Base-by-base conservation (phyloP, 2,888 invertebrate genomes). In the Dasysyrphus tricinctus region DNA sequence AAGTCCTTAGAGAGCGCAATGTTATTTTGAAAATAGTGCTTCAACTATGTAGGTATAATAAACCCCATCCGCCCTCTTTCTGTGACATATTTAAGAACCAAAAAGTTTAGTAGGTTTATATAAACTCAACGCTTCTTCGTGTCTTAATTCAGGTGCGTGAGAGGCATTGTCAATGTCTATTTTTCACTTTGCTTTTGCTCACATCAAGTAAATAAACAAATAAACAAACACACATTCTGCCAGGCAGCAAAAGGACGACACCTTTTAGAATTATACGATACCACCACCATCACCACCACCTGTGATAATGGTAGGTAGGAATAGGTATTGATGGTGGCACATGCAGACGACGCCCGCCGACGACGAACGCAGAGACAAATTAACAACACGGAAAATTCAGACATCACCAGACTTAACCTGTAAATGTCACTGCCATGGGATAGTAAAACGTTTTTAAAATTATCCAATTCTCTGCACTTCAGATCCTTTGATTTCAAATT, bases 401-500 rank as follows among this genome's bases (percentile, higher is more conserved):
- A 73, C 44, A 70, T 39, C 59, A 61, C 12, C 61, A 42, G 59
- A 74, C 51, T 29, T 44, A 54, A 74, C 39, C 67, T 67, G 54
- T 42, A 65, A 82, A 76, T 19, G 16, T 51, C 51, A 39, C 44
- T 4, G 7, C 61, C 14, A 56, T 9, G 19, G 42, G 59, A 57
- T 42, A 59, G 65, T 76, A 37, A 56, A 74, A 65, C 51, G 79
- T 69, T 80, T 85, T 74, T 49, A 19, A 80, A 67, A 72, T 73
- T 39, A 77, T 59, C 67, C 63, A 61, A 32, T 63, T 49, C 47
- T 65, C 79, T 63, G 49, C 49, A 56, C 63, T n/a, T 11, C 29
- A 54, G 67, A 42, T 69, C 67, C 67, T 49, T 57, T 59, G 76
- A 70, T 42, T 32, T 29, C 37, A 42, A 69, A 77, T 42, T 37